These are phyloP conservation scores for Megaceryle torquata DNA, from an alignment of 2,113 vertebrate genomes.

Conservation along the genomic window DNA sequence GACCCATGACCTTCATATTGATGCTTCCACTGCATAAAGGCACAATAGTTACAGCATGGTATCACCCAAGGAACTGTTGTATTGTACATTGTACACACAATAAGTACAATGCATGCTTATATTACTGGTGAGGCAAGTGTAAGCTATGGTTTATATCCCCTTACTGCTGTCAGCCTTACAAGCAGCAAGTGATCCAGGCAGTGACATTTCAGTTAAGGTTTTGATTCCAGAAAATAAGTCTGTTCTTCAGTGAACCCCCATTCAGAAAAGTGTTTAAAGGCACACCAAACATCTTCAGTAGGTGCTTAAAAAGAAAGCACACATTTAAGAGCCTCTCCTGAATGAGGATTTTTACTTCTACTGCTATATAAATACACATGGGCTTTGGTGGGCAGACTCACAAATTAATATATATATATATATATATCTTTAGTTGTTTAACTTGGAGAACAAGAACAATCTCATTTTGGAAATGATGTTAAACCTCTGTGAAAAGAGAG, in stretches of 20 bases:
- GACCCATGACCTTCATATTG: not conserved
- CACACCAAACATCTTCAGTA: not conserved
- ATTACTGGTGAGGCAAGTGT: not conserved
- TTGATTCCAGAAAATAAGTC: not conserved
- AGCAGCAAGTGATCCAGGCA: not conserved
- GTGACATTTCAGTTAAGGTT: not conserved
- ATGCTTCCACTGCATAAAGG: not conserved
- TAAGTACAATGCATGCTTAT: not conserved
- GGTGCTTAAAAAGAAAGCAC: not conserved
- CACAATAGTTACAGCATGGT: not conserved
- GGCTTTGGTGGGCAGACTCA: not conserved
- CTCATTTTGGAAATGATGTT: constrained; percentile 18
- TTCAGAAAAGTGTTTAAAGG: not conserved
- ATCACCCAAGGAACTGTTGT: not conserved
- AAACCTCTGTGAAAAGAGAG: constrained; percentile 3
- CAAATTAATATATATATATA: not conserved
- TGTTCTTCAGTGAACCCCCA: not conserved
- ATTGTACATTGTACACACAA: not conserved
- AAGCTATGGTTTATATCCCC: not conserved
- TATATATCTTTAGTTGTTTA: not conserved
- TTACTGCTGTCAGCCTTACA: not conserved
- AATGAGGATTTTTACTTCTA: not conserved
- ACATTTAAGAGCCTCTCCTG: not conserved
- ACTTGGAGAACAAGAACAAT: not conserved
- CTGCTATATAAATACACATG: not conserved